These are phyloP conservation scores for Philypnodon macrostomus DNA, from an alignment of 2,797 vertebrate species.

Conservation along the genomic window DNA sequence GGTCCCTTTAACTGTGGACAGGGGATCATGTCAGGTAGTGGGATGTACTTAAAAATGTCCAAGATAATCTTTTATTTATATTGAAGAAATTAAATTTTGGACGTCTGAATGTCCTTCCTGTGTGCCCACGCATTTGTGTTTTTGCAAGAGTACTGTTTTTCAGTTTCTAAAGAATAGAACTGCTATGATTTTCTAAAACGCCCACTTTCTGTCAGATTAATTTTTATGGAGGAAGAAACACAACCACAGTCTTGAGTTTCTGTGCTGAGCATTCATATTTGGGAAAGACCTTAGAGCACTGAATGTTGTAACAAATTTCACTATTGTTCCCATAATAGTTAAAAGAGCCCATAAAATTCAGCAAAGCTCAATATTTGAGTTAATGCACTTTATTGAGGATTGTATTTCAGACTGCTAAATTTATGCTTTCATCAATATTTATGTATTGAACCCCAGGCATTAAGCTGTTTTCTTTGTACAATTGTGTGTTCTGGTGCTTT, in stretches of 20 bases:
- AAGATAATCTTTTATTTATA: constrained; percentile 28
- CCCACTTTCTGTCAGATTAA: constrained; percentile 58
- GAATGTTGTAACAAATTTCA: constrained; percentile 17
- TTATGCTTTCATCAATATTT: constrained; percentile 52
- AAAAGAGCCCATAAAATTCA: constrained; percentile 6
- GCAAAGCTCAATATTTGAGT: constrained; percentile 14
- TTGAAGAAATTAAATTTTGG: constrained; percentile 34
- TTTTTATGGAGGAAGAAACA: constrained; percentile 34
- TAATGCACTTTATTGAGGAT: constrained; percentile 29
- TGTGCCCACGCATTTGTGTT: constrained; percentile 48
- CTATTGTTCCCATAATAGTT: neutral
- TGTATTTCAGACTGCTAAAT: constrained; percentile 41
- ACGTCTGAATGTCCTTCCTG: constrained; percentile 44
- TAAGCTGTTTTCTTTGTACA: constrained; percentile 51
- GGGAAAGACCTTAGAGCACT: constrained; percentile 10
- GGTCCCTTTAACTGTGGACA: constrained; percentile 31
- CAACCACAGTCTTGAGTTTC: constrained; percentile 15
- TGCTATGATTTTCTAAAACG: constrained; percentile 49
- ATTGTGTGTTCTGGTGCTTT: constrained; percentile 39
- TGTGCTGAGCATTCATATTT: constrained; percentile 10
- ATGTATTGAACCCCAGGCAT: constrained; percentile 42
- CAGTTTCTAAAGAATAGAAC: constrained; percentile 11
- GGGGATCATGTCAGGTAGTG: constrained; percentile 24
- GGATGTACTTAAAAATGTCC: constrained; percentile 12
- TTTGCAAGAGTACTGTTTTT: constrained; percentile 32